These are phyloP conservation scores for Portunus trituberculatus DNA, from an alignment of 1,140 invertebrate species.

Conservation along the genomic window DNA sequence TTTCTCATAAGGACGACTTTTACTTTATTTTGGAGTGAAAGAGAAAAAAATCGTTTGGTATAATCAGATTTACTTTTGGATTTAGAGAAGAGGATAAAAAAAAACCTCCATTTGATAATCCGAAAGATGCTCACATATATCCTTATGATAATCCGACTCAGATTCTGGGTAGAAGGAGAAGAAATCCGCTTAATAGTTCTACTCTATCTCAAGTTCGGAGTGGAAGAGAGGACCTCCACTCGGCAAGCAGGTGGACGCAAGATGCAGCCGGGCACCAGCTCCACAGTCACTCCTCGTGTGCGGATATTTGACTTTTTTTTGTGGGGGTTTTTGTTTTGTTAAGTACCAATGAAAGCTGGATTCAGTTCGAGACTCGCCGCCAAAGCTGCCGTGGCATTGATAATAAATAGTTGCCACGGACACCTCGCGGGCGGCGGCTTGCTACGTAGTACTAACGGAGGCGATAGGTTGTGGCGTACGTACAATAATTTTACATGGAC, in stretches of 20 bases:
- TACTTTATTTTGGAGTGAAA: too few relatives aligned
- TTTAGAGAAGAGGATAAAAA: too few relatives aligned
- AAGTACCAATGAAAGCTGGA: conserved; percentile 13
- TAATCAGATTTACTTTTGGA: too few relatives aligned
- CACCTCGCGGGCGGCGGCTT: background rate
- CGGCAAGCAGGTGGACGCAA: background rate
- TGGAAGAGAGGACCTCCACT: too few relatives aligned
- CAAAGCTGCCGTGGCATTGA: background rate
- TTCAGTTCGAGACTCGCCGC: background rate
- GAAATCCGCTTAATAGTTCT: too few relatives aligned
- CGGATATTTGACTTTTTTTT: background rate
- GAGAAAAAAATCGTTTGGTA: too few relatives aligned
- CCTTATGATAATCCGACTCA: too few relatives aligned
- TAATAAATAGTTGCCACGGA: background rate
- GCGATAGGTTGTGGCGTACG: background rate
- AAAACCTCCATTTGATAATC: too few relatives aligned
- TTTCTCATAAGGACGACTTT: too few relatives aligned
- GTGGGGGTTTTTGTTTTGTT: background rate
- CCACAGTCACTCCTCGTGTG: background rate
- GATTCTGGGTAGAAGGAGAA: too few relatives aligned
- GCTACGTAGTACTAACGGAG: background rate
- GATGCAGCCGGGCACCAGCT: background rate
- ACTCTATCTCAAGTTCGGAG: too few relatives aligned
- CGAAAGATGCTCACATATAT: too few relatives aligned
- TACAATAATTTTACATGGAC: background rate